phyloP scores from a whole-genome alignment of 2,888 invertebrate species.

The Pandemis cinnamomeana region DNA sequence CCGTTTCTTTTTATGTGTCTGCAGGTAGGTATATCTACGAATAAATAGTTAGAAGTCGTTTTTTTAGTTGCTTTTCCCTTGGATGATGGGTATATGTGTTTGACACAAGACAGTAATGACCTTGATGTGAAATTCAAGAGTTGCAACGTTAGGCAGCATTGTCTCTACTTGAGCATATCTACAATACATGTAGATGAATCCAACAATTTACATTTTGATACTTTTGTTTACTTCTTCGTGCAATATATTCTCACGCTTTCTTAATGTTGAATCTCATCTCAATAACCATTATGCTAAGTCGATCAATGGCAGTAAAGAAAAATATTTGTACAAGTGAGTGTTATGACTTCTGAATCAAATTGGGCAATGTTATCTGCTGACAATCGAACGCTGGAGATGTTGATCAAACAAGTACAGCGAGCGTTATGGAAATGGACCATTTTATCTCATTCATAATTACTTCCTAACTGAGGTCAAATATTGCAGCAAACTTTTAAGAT shows the following conservation, averaged over 20 bases:
- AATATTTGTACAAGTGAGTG: slow-evolving; percentile 67
- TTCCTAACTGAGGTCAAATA: not conserved
- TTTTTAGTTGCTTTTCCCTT: no score
- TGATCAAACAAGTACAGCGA: slow-evolving; percentile 58
- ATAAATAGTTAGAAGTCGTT: no score
- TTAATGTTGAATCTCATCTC: slow-evolving; percentile 51
- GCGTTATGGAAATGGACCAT: slow-evolving; percentile 29
- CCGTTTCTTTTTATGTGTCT: no score
- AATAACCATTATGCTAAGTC: slow-evolving; percentile 59
- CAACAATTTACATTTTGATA: slow-evolving; percentile 15
- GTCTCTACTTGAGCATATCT: not conserved
- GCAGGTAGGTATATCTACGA: no score
- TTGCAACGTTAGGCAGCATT: not conserved
- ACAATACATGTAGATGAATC: not conserved
- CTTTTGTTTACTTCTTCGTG: slow-evolving; percentile 42
- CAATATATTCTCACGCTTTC: slow-evolving; percentile 61
- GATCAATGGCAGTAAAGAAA: slow-evolving; percentile 66
- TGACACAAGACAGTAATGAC: no score
- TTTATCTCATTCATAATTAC: not conserved
- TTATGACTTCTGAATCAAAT: slow-evolving; percentile 66
- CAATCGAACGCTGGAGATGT: slow-evolving; percentile 54
- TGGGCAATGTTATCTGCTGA: slow-evolving; percentile 53
- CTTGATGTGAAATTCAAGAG: not conserved
- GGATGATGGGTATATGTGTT: no score
- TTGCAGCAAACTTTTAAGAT: not conserved